Conservation (phyloP, 2,888 invertebrate genomes). For the Elaeidobius kamerunicus region DNA sequence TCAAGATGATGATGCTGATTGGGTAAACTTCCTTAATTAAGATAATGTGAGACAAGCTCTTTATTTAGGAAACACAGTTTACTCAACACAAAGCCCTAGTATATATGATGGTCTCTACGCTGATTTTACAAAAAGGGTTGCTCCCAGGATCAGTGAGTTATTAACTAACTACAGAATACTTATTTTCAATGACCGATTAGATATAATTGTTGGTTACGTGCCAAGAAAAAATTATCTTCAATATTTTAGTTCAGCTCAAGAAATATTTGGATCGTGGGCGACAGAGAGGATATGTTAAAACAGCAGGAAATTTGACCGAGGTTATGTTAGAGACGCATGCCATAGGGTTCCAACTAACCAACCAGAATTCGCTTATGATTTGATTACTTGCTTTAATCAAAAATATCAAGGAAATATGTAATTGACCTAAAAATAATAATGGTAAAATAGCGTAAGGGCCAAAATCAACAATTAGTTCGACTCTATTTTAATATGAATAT, state of each 20-base stretch:
- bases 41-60: conserved; percentile 24
- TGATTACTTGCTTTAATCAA: conserved; percentile 54
- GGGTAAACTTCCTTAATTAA: conserved; percentile 9
- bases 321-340: conserved; percentile 72
- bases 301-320: conserved; percentile 65
- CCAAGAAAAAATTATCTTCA: conserved; percentile 73
- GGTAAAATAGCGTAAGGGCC: too few relatives aligned
- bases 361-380: conserved; percentile 67
- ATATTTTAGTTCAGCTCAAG: conserved; percentile 63
- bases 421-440: too few relatives aligned
- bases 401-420: too few relatives aligned
- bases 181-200: conserved; percentile 84
- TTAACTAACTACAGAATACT: conserved; percentile 65
- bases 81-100: background rate
- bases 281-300: conserved; percentile 43
- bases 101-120: conserved; percentile 18
- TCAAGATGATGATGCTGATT: conserved; percentile 12
- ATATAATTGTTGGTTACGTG: conserved; percentile 84
- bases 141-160: conserved; percentile 52
- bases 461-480: too few relatives aligned
- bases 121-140: conserved; percentile 56
- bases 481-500: too few relatives aligned
- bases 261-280: conserved; percentile 63
- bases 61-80: conserved; percentile 18
- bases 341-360: conserved; percentile 81